Base-by-base conservation (phyloP, 2,888 invertebrate genomes). In the Dicyrtomina minuta region DNA sequence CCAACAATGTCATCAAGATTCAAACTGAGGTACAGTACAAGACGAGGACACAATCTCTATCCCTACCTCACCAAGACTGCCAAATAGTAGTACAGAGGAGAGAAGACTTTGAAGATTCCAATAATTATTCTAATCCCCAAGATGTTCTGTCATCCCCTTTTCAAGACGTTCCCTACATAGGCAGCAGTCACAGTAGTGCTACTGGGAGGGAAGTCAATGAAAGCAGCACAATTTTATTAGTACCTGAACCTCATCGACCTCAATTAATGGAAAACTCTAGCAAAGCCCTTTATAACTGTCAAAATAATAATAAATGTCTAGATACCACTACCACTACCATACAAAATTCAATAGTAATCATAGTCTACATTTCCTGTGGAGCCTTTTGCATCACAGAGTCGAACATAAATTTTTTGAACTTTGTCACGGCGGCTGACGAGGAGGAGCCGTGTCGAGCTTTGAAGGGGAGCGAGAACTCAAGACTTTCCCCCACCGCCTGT, bases 401-500 rank as follows among this genome's bases (percentile, higher is more conserved):
- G 3, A 55, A 33, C 33, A 33, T 33, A 3, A 33, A 33, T 33
- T 33, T 33, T 8, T 33, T 33, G 33, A 33, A 33, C 33, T 33
- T 12, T 55, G 12, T 55, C 8, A 46, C n/a, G 26, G 33, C 4
- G 33, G 33, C 33, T 3, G 33, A 33, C 33, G 33, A 8, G 33
- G 33, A 33, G 3, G 33, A 33, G 33, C 33, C 33, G 33, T 33
- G 33, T 8, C 3, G 33, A 33, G 33, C 33, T 33, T 33, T 33
- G 33, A 33, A 33, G 8, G 33, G 33, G 8, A 33, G 33, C 33
- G 33, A 33, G 22, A 60, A 60, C 22, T 60, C 44, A 17, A 41
- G 44, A 60, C 33, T 60, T 17, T 22, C 41, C 15, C 49, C 62
- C 2, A 62, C 62, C 12, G 62, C 51, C 10, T 62, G 62, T 33